phyloP scores from a whole-genome alignment of 2,113 vertebrate species.

The Camarhynchus parvulus region DNA sequence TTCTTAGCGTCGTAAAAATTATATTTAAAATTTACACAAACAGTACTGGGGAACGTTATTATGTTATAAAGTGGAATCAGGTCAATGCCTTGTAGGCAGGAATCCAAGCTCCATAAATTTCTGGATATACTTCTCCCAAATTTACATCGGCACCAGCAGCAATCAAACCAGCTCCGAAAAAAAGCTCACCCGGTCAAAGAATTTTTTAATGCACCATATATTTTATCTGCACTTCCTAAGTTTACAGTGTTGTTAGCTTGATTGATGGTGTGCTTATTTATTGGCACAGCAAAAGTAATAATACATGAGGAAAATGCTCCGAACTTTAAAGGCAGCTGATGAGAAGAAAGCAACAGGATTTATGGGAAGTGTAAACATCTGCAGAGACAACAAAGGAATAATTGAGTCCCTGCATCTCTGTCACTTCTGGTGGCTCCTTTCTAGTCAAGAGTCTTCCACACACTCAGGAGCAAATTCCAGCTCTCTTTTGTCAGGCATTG shows the following conservation, averaged over 20 bases:
- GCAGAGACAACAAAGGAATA: constrained; percentile 73
- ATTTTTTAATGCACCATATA: constrained; percentile 76
- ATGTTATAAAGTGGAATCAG: constrained; percentile 70
- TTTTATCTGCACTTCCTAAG: constrained; percentile 76
- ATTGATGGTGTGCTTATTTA: constrained; percentile 77
- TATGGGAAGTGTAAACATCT: constrained; percentile 77
- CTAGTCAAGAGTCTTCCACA: neutral
- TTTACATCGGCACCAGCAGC: constrained; percentile 67
- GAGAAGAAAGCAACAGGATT: constrained; percentile 68
- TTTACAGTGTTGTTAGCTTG: constrained; percentile 80
- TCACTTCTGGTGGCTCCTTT: constrained; percentile 19
- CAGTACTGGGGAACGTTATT: constrained; percentile 4
- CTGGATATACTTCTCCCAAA: constrained; percentile 61
- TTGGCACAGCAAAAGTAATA: constrained; percentile 72
- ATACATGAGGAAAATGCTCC: constrained; percentile 72
- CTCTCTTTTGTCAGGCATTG: neutral
- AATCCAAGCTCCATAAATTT: constrained; percentile 65
- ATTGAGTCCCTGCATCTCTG: constrained; percentile 64
- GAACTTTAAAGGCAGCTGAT: constrained; percentile 66
- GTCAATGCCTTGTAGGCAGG: constrained; percentile 46
- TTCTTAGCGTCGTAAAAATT: constrained; percentile 60
- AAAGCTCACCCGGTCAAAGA: constrained; percentile 64
- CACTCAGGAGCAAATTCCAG: neutral
- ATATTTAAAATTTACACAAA: constrained; percentile 45
- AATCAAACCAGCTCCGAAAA: constrained; percentile 53